Percentiles rank a stretch among this genome's conserved stretches.
phyloP scores from a whole-genome alignment of 1,140 invertebrate species.

The Camponotus vicinus region DNA sequence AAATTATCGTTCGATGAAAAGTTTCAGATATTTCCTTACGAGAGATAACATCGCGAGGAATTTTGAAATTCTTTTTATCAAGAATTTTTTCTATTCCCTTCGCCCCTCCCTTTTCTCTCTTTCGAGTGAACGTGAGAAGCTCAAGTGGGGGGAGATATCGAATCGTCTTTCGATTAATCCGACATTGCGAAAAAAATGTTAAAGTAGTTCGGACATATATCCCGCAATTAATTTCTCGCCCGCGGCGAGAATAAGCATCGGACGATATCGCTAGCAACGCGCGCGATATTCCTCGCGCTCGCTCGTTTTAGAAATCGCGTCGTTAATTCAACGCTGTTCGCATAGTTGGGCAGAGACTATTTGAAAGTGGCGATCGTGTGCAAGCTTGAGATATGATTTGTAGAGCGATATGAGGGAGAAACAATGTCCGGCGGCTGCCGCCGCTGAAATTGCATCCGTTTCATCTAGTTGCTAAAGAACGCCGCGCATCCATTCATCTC shows the following conservation, averaged over 20 bases:
- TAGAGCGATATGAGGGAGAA: slow-evolving; percentile 35
- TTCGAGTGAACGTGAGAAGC: not conserved
- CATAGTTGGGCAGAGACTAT: slow-evolving; percentile 59
- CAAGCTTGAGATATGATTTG: slow-evolving; percentile 57
- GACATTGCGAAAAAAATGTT: slow-evolving; percentile 30
- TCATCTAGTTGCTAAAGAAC: not conserved
- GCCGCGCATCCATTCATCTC: not conserved
- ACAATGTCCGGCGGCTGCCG: slow-evolving; percentile 18
- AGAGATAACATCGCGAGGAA: not conserved
- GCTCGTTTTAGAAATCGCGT: slow-evolving; percentile 67
- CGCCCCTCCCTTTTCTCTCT: not conserved
- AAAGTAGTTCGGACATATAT: slow-evolving; percentile 45
- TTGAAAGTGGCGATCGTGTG: slow-evolving; percentile 61
- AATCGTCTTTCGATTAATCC: slow-evolving; percentile 9
- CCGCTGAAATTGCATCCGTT: not conserved
- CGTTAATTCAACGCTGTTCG: slow-evolving; percentile 65
- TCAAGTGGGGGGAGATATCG: not conserved
- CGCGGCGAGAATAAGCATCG: slow-evolving; percentile 9
- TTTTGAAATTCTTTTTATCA: no score
- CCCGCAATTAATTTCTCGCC: slow-evolving; percentile 52
- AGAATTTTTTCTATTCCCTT: no score
- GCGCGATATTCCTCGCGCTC: slow-evolving; percentile 1
- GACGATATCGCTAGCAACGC: slow-evolving; percentile 36
- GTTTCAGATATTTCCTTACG: not conserved
- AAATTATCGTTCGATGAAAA: no score